A percentile compares a stretch with the other conserved stretches of the same genome.
Evolutionary conservation across 2,113 vertebrate genomes (phyloP).

Genomic region (Mus spicilegus): DNA sequence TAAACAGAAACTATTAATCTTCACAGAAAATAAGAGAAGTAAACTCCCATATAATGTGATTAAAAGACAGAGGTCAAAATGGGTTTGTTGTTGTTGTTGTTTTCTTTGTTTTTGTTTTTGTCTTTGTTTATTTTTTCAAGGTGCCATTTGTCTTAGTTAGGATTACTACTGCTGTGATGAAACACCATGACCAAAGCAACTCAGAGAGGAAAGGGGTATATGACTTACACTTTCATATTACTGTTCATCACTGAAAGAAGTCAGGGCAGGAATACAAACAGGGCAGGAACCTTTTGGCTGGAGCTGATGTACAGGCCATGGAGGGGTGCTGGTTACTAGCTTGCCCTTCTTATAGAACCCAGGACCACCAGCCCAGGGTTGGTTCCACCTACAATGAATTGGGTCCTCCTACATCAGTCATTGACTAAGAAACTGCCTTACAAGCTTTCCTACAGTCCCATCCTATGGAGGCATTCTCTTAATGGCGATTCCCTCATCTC

Average conservation of each 20-base stretch:
- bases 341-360: background rate
- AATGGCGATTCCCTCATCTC: background rate
- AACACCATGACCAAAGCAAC: background rate
- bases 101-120: conserved; percentile 35
- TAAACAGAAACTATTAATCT: background rate
- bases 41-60: conserved; percentile 2
- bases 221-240: background rate
- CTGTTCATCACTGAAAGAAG: background rate
- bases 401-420: background rate
- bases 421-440: background rate
- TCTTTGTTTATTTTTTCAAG: conserved; percentile 41
- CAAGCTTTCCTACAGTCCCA: too few relatives aligned
- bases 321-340: background rate
- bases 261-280: background rate
- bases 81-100: background rate
- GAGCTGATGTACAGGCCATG: too few relatives aligned
- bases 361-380: background rate
- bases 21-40: conserved; percentile 37
- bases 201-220: background rate
- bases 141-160: background rate
- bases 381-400: background rate
- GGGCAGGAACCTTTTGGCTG: too few relatives aligned
- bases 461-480: background rate
- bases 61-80: conserved; percentile 29
- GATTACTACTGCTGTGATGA: background rate